phyloP scores from a whole-genome alignment of 2,113 vertebrate species.

The Tenebrosternarchus preto region DNA sequence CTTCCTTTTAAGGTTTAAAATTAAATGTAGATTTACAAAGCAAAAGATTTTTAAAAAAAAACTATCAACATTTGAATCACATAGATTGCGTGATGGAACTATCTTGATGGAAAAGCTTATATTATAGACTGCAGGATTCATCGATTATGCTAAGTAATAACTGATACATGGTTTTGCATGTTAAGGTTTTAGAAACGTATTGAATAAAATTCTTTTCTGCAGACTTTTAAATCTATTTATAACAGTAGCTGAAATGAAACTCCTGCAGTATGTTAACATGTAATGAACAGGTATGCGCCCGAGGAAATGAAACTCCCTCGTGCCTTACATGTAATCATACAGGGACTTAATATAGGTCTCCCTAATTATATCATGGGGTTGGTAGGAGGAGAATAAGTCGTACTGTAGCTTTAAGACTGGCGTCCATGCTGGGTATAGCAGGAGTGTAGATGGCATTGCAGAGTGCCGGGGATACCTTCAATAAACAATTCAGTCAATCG shows the following conservation, averaged over 20 bases:
- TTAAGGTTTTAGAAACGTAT: too few relatives aligned
- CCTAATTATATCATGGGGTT: slow-evolving; percentile 30
- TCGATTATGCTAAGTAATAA: too few relatives aligned
- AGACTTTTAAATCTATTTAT: too few relatives aligned
- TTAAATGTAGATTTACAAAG: too few relatives aligned
- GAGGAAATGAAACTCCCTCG: background rate
- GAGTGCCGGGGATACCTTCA: slow-evolving; percentile 59
- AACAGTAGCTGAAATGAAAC: background rate
- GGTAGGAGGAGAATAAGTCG: slow-evolving; percentile 21
- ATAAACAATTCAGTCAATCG: slow-evolving; percentile 58
- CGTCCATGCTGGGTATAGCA: slow-evolving; percentile 48
- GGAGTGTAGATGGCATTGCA: slow-evolving; percentile 56
- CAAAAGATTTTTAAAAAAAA: too few relatives aligned
- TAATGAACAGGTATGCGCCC: background rate
- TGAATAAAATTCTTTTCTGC: too few relatives aligned
- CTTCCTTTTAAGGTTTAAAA: background rate
- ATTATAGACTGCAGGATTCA: too few relatives aligned
- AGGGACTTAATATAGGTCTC: slow-evolving; percentile 22
- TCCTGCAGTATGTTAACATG: background rate
- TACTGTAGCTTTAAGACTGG: slow-evolving; percentile 49
- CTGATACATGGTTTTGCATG: too few relatives aligned
- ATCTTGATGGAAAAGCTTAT: too few relatives aligned
- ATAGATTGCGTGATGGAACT: too few relatives aligned
- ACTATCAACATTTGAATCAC: too few relatives aligned
- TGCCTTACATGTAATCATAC: slow-evolving; percentile 30